Conservation (phyloP, 2,797 vertebrate species). For the Poeciliopsis paucimaculata region DNA sequence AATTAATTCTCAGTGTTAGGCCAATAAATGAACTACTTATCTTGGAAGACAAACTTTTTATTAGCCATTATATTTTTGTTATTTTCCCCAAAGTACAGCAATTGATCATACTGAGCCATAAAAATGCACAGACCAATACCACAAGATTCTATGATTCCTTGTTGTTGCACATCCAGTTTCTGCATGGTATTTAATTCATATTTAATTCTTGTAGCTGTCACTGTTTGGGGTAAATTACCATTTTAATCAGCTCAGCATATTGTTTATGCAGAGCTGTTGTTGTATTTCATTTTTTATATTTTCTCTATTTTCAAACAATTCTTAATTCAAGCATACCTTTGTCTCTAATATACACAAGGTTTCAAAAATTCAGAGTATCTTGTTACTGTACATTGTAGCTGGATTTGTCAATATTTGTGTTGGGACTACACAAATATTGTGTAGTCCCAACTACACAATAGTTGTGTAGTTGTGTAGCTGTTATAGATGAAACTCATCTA, state of each 20-base stretch:
- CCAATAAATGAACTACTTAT: background rate
- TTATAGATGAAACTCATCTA: too few species aligned
- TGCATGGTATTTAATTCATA: background rate
- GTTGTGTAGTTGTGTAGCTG: too few species aligned
- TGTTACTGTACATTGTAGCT: background rate
- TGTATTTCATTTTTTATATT: background rate
- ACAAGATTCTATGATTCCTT: background rate
- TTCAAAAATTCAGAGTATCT: background rate
- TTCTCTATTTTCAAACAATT: background rate
- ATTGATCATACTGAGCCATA: background rate
- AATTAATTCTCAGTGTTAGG: conserved; percentile 1
- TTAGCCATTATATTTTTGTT: background rate
- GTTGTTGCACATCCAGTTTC: background rate
- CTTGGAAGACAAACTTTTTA: background rate
- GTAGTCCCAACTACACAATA: too few species aligned
- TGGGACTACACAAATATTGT: too few species aligned
- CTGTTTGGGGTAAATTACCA: background rate
- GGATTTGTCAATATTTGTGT: background rate
- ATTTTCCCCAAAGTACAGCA: background rate
- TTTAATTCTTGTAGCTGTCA: background rate
- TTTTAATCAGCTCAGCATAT: background rate
- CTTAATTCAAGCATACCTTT: background rate
- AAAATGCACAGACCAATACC: background rate
- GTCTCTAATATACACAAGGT: background rate
- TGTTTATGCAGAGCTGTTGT: background rate